Conservation (phyloP, 2,888 invertebrate species). For the Ectemnius lituratus region DNA sequence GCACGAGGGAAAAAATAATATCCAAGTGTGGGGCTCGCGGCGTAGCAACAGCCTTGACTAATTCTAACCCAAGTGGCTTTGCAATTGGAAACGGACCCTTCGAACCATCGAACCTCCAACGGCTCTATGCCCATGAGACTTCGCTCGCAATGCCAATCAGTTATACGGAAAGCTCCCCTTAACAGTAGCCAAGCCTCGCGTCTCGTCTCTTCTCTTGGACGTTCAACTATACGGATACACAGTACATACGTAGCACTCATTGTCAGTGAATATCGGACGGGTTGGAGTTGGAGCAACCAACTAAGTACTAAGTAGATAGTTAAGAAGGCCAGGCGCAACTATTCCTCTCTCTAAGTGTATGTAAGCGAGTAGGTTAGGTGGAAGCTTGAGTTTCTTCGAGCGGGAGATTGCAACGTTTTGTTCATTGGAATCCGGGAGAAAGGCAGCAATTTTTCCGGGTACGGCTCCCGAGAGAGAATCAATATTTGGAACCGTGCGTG, state of each 20-base stretch:
- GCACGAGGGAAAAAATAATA: constrained; percentile 60
- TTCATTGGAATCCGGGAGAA: constrained; percentile 4
- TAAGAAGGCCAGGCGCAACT: too few species aligned
- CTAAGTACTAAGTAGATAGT: too few species aligned
- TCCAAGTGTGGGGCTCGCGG: constrained; percentile 58
- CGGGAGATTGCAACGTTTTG: neutral
- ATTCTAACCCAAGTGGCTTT: constrained; percentile 52
- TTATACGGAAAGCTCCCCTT: too few species aligned
- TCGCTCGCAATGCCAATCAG: neutral
- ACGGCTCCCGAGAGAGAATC: constrained; percentile 70
- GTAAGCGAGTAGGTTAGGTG: too few species aligned
- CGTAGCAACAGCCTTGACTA: constrained; percentile 62
- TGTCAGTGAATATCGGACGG: too few species aligned
- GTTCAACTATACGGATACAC: too few species aligned
- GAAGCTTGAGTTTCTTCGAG: too few species aligned
- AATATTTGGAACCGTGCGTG: constrained; percentile 74
- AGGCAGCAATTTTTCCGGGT: constrained; percentile 32
- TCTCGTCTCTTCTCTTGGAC: too few species aligned
- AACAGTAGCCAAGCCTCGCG: too few species aligned
- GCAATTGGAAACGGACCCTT: constrained; percentile 46
- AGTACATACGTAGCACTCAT: too few species aligned
- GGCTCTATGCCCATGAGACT: neutral
- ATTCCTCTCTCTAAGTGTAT: too few species aligned
- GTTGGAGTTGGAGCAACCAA: too few species aligned
- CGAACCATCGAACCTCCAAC: neutral